Conservation (phyloP, 1,140 invertebrate genomes). For the Aricia agestis region DNA sequence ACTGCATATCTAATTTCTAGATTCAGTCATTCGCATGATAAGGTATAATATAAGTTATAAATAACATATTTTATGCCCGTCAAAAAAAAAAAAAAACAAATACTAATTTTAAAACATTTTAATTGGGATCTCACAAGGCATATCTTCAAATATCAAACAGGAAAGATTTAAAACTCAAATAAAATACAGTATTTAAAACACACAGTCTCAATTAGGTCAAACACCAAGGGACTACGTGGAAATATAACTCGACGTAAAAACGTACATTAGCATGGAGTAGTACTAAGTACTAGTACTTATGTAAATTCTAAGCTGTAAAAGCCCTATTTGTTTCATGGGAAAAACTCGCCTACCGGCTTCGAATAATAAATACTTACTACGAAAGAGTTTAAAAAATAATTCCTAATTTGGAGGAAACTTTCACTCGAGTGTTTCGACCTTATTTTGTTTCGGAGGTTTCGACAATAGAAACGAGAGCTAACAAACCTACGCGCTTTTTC, state of each 20-base stretch:
- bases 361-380: background rate
- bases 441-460: too few relatives aligned
- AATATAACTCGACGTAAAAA: background rate
- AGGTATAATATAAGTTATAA: too few relatives aligned
- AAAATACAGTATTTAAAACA: background rate
- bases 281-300: background rate
- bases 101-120: too few relatives aligned
- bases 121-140: too few relatives aligned
- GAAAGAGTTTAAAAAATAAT: background rate
- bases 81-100: too few relatives aligned
- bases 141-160: background rate
- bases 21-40: too few relatives aligned
- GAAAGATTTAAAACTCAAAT: background rate
- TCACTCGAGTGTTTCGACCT: too few relatives aligned
- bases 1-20: too few relatives aligned
- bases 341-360: background rate
- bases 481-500: too few relatives aligned
- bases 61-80: too few relatives aligned
- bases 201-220: background rate
- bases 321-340: background rate
- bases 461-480: too few relatives aligned
- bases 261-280: background rate
- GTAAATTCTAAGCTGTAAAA: background rate
- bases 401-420: too few relatives aligned
- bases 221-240: background rate